Evolutionary conservation across 2,888 invertebrate species (phyloP), one percentile per base, ranked within the genome.

Genomic region (Galeopsomyia nigrocyanea): DNA sequence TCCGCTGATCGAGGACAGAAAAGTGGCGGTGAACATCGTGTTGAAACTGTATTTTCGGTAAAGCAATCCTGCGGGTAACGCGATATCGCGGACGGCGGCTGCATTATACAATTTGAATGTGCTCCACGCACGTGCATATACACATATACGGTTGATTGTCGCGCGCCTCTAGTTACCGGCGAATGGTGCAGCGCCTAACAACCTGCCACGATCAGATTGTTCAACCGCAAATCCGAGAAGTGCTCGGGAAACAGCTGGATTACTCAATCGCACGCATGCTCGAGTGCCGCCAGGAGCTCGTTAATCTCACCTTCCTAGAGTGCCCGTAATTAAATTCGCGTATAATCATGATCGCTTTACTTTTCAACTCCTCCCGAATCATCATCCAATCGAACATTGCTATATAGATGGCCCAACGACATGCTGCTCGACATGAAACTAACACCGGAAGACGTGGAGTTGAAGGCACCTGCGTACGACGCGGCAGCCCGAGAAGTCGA

Each of bases 361-460:
- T n/a, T n/a, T n/a, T n/a, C n/a, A n/a, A 58, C 17, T 58, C 7
- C 9, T 13, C 7, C 53, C 9, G 9, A 58, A 26, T 58, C 58
- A 58, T 58, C n/a, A 58, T 31, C 17, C 22, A 58, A 26, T 58
- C 13, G 10, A 21, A 19, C 31, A 58, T 26, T 22, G 7, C 10
- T 58, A 58, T n/a, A 58, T 53, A 93, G 93, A 64, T 94, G 93
- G 86, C 89, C 93, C 62, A 19, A 17, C 22, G 94, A 95, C 80
- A 92, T 91, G 39, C 82, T 94, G 63, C 89, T 92, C 65, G 91
- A 92, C 85, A 84, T 93, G 82, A 90, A 93, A 75, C 88, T 94
- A 77, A 89, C 92, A 21, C 94, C 94, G 0, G 87, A 90, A 51
- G 90, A 92, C 74, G 83, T 92, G n/a, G 89, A 91, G 82, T 88